These are phyloP conservation scores for Acanthoscelides obtectus DNA, from an alignment of 2,888 invertebrate species.

Conservation along the genomic window DNA sequence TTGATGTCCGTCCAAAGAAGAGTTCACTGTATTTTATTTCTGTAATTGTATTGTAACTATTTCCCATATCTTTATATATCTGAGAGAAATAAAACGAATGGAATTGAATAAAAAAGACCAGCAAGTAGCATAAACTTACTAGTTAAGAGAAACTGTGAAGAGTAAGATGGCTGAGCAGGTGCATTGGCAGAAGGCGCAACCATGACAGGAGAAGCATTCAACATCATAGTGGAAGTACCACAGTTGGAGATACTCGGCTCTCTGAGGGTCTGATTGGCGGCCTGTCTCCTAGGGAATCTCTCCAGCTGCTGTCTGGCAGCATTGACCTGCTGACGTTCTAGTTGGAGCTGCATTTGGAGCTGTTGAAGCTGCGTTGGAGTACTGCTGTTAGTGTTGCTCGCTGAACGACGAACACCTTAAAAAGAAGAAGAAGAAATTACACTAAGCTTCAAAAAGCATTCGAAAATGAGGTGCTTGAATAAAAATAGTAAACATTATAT, in stretches of 20 bases:
- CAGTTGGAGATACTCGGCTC: conserved; percentile 34
- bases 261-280: conserved; percentile 51
- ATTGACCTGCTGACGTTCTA: conserved; percentile 83
- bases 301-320: conserved; percentile 86
- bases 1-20: too few relatives aligned
- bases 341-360: conserved; percentile 91
- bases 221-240: conserved; percentile 38
- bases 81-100: neutral
- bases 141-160: conserved; percentile 42
- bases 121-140: conserved; percentile 26
- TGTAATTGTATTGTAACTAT: neutral
- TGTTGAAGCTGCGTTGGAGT: conserved; percentile 84
- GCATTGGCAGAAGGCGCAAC: conserved; percentile 39
- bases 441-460: too few relatives aligned
- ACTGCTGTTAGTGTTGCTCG: conserved; percentile 52
- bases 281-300: conserved; percentile 78
- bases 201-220: conserved; percentile 41
- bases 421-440: too few relatives aligned
- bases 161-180: conserved; percentile 36
- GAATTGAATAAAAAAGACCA: neutral
- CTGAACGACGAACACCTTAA: conserved; percentile 68
- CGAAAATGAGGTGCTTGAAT: too few relatives aligned
- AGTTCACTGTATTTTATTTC: too few relatives aligned
- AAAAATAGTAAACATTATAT: too few relatives aligned
- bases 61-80: neutral